Evolutionary conservation across 2,888 invertebrate species (phyloP), one percentile per base, ranked within the genome.

Genomic region (Pelosia muscerda): DNA sequence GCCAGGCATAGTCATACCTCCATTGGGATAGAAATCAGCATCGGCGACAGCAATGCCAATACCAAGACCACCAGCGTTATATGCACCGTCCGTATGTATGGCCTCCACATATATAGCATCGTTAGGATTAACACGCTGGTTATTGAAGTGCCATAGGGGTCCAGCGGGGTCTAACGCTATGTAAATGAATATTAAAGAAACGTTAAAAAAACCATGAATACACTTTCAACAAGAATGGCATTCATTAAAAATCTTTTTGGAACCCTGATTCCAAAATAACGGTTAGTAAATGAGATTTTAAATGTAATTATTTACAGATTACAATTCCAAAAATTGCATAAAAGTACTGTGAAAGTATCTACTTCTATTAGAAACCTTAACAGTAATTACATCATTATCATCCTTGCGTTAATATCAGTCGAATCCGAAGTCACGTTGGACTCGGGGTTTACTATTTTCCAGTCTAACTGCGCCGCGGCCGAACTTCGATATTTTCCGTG

Each of bases 21-120:
- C 93, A 74, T 96, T 96, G 26, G 95, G 95, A 92, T 95, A 96
- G 85, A 96, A 96, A 84, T 96, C 96, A 2, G 86, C 95, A 67
- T 95, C 87, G 0, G 92, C 96, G 4, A 96, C 86, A 9, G 92
- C 83, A 3, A 87, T 82, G 0, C 95, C 95, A 49, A 92, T 95
- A 80, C 82, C 96, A 79, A 80, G 88, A 82, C 87, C 87, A 0
- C 95, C 88, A 5, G 84, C 91, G 62, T 95, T 95, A 54, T 82
- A 83, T 73, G 87, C 87, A 2, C 95, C 92, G 15, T 92, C 95
- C 49, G 96, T 95, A 66, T 92, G 92, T 49, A 92, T 90, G 38
- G 84, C 90, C 66, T 92, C 92, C 0, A 91, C 91, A 71, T 91
- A 91, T 0, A 83, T 57, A 2, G 81, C 92, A 42, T 96, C 96